phyloP scores from a whole-genome alignment of 2,113 vertebrate genomes.

The Romanogobio albipinnatus region DNA sequence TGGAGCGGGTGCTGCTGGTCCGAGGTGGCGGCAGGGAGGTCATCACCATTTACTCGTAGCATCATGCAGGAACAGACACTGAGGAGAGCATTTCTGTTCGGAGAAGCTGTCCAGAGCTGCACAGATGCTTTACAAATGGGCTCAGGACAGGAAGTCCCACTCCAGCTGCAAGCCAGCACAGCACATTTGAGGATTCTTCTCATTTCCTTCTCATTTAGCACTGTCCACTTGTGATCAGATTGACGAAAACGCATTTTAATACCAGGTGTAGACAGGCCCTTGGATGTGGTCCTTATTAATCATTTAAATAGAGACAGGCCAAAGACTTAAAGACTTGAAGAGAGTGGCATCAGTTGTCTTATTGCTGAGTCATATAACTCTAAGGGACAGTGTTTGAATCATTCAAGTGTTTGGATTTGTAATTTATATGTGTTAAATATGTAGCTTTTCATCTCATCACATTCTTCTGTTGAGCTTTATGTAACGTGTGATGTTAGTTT shows the following conservation, averaged over 20 bases:
- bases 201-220: not conserved
- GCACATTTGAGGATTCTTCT: constrained; percentile 2
- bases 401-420: not conserved
- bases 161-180: constrained; percentile 17
- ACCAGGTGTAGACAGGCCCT: not conserved
- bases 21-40: constrained; percentile 94
- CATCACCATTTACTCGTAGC: constrained; percentile 94
- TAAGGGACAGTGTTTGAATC: constrained; percentile 1
- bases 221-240: not conserved
- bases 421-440: not conserved
- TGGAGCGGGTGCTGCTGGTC: constrained; percentile 88
- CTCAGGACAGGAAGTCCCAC: not conserved
- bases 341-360: not conserved
- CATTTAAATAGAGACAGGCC: not conserved
- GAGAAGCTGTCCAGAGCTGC: not conserved
- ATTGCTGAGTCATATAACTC: not conserved
- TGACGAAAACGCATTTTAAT: not conserved
- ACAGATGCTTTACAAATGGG: not conserved
- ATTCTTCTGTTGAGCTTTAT: not conserved
- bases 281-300: not conserved
- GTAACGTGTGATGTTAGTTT: not conserved
- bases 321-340: not conserved
- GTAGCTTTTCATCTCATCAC: not conserved
- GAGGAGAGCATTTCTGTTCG: not conserved
- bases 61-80: not conserved